Percentiles rank a stretch among this genome's conserved stretches.
phyloP scores from a whole-genome alignment of 2,113 vertebrate genomes.

The Alouatta palliata region DNA sequence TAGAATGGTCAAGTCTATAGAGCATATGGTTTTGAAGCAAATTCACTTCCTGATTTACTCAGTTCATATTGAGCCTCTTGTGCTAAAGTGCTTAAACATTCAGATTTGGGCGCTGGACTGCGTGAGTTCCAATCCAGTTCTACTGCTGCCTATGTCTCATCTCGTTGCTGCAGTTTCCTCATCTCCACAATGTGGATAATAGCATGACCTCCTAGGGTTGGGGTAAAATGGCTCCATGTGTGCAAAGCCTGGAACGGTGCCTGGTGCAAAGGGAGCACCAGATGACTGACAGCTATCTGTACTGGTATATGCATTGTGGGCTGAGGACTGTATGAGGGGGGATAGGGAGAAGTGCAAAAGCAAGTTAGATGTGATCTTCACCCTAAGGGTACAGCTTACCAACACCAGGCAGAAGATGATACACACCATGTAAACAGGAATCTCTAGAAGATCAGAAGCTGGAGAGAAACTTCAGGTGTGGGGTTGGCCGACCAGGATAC shows the following conservation, averaged over 20 bases:
- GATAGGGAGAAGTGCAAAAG: too few species aligned
- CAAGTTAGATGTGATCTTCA: not conserved
- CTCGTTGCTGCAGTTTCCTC: not conserved
- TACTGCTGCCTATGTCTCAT: not conserved
- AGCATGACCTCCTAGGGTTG: too few species aligned
- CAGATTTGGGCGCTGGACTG: not conserved
- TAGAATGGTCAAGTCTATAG: not conserved
- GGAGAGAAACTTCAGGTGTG: not conserved
- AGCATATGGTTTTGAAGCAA: not conserved
- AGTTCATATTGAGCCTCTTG: not conserved
- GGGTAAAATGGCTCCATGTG: not conserved
- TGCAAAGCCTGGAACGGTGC: not conserved
- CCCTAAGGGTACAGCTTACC: not conserved
- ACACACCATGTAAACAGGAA: too few species aligned
- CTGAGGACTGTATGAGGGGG: too few species aligned
- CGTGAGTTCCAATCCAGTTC: not conserved
- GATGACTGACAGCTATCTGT: not conserved
- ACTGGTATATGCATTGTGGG: fast-evolving
- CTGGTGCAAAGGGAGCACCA: not conserved
- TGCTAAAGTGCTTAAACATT: not conserved
- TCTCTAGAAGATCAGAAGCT: not conserved
- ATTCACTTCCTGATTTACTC: not conserved
- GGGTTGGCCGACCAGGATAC: not conserved
- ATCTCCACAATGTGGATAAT: not conserved
- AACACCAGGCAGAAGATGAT: too few species aligned